phyloP scores from a whole-genome alignment of 2,797 vertebrate species.

The Hydrocynus forskahlii region DNA sequence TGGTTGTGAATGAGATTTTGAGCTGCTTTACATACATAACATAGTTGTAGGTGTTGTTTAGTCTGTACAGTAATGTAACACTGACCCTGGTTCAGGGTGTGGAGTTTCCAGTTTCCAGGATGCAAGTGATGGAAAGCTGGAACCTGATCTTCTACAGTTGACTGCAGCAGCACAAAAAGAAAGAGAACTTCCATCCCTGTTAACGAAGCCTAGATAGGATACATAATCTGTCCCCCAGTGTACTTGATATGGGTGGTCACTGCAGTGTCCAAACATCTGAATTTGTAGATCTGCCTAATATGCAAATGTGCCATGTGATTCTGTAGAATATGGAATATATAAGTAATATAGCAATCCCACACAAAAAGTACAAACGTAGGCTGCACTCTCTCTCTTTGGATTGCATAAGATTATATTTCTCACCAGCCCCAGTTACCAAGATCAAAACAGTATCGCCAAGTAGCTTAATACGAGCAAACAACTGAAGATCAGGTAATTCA shows the following conservation, averaged over 20 bases:
- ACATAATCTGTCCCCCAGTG: neutral
- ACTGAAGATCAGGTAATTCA: slow-evolving; percentile 21
- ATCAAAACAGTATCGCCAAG: neutral
- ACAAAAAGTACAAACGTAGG: neutral
- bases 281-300: neutral
- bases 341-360: neutral
- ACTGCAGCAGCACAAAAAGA: neutral
- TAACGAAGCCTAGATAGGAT: slow-evolving; percentile 3
- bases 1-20: neutral
- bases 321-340: neutral
- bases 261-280: neutral
- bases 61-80: neutral
- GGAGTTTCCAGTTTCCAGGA: slow-evolving; percentile 13
- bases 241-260: neutral
- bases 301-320: neutral
- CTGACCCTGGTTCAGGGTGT: slow-evolving; percentile 1
- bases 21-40: neutral
- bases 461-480: neutral
- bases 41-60: neutral
- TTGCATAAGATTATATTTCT: neutral
- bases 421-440: neutral
- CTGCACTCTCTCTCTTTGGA: neutral
- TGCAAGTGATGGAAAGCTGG: neutral
- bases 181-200: neutral
- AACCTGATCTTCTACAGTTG: slow-evolving; percentile 18